Base-by-base conservation (phyloP, 2,797 vertebrate genomes). In the Acipenser transmontanus region DNA sequence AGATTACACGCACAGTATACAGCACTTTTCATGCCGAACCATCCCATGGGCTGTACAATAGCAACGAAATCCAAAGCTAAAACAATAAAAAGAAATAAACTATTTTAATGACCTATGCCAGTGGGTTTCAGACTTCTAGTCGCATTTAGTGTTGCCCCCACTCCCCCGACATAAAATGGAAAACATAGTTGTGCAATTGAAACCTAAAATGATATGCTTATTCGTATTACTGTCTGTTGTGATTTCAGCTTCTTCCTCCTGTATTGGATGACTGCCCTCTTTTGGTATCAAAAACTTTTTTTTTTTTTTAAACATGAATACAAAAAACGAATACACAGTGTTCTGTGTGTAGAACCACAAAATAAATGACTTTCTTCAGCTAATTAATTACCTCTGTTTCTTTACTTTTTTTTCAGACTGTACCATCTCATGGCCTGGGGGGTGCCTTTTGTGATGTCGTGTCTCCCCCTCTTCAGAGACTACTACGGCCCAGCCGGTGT, bases 401-500 rank as follows among this genome's bases (percentile, higher is more conserved):
- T 71, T 68, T 69, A 73, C 69, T 70, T 69, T 68, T 69, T 72
- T 75, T 73, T 66, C 67, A 73, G 72, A 75, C 61, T 47, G 56
- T 81, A 67, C 70, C 59, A 67, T 59, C 62, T 75, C 72, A 70
- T 74, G 72, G 72, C 65, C 63, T 82, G 78, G 69, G 66, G 74
- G 59, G 68, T 62, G 1, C 87, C 83, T 69, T 82, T 91, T 76
- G 73, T 82, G 73, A 87, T 87, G 73, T 87, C 88, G 63, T 81
- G 82, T 67, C 75, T 91, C 63, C 87, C 86, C 1, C 79, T 91
- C 64, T 70, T 85, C 8, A 86, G 80, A 76, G 86, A 91, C 73
- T 90, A 84, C 83, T 85, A 89, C 20, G 89, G 88, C 71, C 87
- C 86, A 13, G 89, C 88, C 13, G 87, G 91, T 77, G 77, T 86